Conservation (phyloP, 2,797 vertebrate species). For the Florisuga fusca region DNA sequence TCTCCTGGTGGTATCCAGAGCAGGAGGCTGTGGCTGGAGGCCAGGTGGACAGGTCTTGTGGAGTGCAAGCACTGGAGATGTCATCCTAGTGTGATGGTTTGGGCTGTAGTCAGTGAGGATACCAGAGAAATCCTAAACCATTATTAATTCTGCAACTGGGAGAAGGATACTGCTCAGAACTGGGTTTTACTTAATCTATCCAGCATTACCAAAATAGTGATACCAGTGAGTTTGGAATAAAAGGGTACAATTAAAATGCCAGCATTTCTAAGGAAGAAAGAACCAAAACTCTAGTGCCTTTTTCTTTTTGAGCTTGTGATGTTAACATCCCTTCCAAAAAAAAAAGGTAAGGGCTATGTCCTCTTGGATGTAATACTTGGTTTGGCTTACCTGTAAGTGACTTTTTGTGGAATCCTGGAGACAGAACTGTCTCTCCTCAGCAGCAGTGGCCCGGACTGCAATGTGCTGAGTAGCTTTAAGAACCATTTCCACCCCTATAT, state of each 20-base stretch:
- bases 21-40: background rate
- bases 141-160: background rate
- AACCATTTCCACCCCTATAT: background rate
- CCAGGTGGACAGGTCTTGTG: background rate
- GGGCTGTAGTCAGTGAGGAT: background rate
- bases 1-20: rapidly evolving
- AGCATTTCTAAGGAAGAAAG: conserved; percentile 61
- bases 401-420: background rate
- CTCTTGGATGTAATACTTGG: background rate
- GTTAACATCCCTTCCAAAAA: background rate
- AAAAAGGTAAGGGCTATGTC: conserved; percentile 29
- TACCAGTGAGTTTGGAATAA: background rate
- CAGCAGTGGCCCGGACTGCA: background rate
- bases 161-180: background rate
- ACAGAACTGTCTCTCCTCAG: background rate
- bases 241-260: conserved; percentile 38
- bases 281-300: conserved; percentile 73
- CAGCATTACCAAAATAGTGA: conserved; percentile 31
- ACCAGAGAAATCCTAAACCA: background rate
- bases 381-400: background rate
- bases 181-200: background rate
- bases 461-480: background rate
- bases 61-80: background rate
- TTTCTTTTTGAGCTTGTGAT: conserved; percentile 48
- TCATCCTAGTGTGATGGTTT: background rate